Evolutionary conservation across 2,113 vertebrate species (phyloP).

Genomic region (Cercocebus atys): DNA sequence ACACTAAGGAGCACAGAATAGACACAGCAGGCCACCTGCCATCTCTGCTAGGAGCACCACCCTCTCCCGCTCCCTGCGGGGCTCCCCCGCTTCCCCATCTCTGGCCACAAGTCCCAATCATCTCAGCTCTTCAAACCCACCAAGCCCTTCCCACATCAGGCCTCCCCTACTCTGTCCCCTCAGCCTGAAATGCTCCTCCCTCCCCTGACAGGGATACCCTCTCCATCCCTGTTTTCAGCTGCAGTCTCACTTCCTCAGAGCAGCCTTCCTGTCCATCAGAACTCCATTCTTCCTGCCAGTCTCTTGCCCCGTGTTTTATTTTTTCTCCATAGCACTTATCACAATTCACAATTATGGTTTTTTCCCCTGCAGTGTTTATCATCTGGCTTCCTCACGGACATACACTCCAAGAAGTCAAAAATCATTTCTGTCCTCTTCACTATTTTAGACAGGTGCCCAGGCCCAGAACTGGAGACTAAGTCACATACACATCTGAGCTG

Average conservation of each 20-base stretch:
- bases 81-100: too few species aligned
- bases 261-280: background rate
- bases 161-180: background rate
- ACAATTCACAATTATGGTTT: background rate
- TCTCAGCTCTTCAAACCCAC: background rate
- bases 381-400: background rate
- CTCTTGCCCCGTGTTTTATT: background rate
- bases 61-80: background rate
- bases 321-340: background rate
- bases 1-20: background rate
- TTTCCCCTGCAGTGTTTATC: background rate
- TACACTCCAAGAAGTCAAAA: background rate
- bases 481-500: background rate
- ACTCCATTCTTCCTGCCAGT: background rate
- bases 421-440: background rate
- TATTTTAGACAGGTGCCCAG: background rate
- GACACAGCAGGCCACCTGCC: rapidly evolving
- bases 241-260: background rate
- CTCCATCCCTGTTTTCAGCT: background rate
- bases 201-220: background rate
- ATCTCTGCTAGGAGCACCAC: background rate
- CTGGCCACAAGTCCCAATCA: background rate
- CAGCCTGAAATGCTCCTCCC: background rate
- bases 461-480: background rate
- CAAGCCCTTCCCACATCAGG: background rate